phyloP scores from a whole-genome alignment of 2,113 vertebrate genomes.

The Hylia prasina region DNA sequence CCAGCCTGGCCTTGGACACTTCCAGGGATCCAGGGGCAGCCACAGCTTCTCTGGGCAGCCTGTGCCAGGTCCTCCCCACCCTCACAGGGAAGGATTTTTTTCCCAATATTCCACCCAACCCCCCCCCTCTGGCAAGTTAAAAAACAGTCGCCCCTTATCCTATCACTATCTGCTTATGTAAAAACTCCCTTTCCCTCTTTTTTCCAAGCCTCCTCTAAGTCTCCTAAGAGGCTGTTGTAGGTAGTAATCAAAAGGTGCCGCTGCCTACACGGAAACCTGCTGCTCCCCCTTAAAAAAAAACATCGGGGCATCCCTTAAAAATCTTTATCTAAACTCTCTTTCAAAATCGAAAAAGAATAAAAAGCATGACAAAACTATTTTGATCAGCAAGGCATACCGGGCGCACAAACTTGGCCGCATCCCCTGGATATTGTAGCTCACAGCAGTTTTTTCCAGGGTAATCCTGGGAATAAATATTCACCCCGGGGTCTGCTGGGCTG shows the following conservation, averaged over 20 bases:
- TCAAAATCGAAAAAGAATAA: background rate
- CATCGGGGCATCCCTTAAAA: background rate
- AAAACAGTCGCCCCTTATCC: background rate
- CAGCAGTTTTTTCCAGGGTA: background rate
- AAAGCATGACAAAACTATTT: background rate
- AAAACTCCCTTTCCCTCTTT: background rate
- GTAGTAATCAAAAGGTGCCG: background rate
- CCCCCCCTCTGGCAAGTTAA: too few species aligned
- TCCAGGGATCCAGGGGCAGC: background rate
- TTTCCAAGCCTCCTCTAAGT: background rate
- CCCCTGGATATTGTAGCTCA: background rate
- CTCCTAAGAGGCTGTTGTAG: too few species aligned
- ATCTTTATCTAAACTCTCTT: background rate
- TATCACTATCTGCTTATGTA: background rate
- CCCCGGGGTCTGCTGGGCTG: accelerated
- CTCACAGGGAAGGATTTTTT: background rate
- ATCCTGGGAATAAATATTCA: background rate
- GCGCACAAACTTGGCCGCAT: background rate
- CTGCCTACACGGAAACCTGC: background rate
- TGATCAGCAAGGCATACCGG: background rate
- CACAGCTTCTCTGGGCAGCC: background rate
- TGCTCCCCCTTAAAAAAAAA: background rate
- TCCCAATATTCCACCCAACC: background rate
- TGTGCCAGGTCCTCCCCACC: accelerated
- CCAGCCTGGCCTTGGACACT: background rate